Evolutionary conservation across 2,888 invertebrate species (phyloP), one percentile per base, ranked within the genome.

Genomic region (Dryococelus australis): DNA sequence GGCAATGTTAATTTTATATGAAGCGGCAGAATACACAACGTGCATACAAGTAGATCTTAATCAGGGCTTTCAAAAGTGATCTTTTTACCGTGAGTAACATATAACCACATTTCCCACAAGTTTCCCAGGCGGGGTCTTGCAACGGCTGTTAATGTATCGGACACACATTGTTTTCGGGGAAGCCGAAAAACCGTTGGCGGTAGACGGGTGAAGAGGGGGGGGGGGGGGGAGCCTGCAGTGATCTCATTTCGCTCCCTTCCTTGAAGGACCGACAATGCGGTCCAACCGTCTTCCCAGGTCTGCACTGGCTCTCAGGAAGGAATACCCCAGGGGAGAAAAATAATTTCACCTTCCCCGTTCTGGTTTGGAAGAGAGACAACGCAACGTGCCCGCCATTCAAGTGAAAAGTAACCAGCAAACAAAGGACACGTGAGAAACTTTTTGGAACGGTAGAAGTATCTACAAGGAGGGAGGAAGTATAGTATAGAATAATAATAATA

Each of bases 331-430:
- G n/a, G n/a, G 24, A 65, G 24, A 20, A 12, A 65, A 65, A 65
- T 20, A 20, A n/a, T n/a, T 20, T 65, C 65, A 20, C 65, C 65
- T 65, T 65, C 65, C 65, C 6, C 5, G 65, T 9, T 65, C 65
- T 16, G 65, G 65, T 65, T 65, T 65, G 65, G 65, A 65, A 65
- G 65, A 65, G 10, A n/a, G n/a, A n/a, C n/a, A n/a, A 20, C 65
- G 24, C 65, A 65, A 8, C 65, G 24, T 20, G 24, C 65, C n/a
- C 65, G 65, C 65, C 65, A 65, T 65, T 65, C 65, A 65, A 65
- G 65, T 65, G 65, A 20, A 65, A 65, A 65, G 65, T 65, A 65
- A 65, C 65, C 65, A 24, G 65, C 65, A 65, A 65, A 65, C 65
- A 65, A 65, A 65, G 16, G 65, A n/a, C n/a, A n/a, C n/a, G n/a